Conservation (phyloP, 2,888 invertebrate genomes). For the Drosophila atroscutellata region DNA sequence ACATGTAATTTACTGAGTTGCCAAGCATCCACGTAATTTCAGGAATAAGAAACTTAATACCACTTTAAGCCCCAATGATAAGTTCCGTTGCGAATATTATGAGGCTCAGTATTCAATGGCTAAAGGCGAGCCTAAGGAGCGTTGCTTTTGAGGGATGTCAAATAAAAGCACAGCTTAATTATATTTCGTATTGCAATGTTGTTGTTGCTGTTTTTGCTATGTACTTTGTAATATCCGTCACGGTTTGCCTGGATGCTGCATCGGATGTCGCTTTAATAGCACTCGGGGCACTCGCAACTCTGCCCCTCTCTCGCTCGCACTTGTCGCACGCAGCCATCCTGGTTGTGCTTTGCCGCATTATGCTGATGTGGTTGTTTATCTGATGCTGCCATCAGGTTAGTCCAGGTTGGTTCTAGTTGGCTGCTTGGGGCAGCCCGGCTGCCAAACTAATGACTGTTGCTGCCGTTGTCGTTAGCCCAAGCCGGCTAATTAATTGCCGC, state of each 20-base stretch:
- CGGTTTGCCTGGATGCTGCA: slow-evolving; percentile 32
- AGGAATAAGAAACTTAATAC: not conserved
- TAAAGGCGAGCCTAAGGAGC: slow-evolving; percentile 54
- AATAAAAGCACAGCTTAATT: slow-evolving; percentile 56
- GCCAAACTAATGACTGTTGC: slow-evolving; percentile 72
- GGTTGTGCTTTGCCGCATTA: slow-evolving; percentile 59
- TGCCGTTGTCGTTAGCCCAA: slow-evolving; percentile 60
- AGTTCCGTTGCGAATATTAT: not conserved
- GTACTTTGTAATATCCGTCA: slow-evolving; percentile 67
- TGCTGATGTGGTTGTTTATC: slow-evolving; percentile 66
- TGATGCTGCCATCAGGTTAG: slow-evolving; percentile 54
- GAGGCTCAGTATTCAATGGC: not conserved
- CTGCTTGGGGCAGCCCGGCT: slow-evolving; percentile 30
- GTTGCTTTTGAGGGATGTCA: slow-evolving; percentile 20
- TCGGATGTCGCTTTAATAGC: slow-evolving; percentile 70
- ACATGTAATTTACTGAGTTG: not conserved
- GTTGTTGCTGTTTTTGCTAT: slow-evolving; percentile 20
- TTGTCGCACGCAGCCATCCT: slow-evolving; percentile 9
- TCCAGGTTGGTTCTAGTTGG: slow-evolving; percentile 3
- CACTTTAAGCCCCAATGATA: not conserved
- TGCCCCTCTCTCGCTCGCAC: not conserved
- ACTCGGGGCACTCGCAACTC: slow-evolving; percentile 35
- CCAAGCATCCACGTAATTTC: not conserved
- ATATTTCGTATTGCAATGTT: slow-evolving; percentile 49
- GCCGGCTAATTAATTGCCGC: slow-evolving; percentile 74